phyloP scores from a whole-genome alignment of 2,888 invertebrate genomes.

The Eueremaeus valkanovi region DNA sequence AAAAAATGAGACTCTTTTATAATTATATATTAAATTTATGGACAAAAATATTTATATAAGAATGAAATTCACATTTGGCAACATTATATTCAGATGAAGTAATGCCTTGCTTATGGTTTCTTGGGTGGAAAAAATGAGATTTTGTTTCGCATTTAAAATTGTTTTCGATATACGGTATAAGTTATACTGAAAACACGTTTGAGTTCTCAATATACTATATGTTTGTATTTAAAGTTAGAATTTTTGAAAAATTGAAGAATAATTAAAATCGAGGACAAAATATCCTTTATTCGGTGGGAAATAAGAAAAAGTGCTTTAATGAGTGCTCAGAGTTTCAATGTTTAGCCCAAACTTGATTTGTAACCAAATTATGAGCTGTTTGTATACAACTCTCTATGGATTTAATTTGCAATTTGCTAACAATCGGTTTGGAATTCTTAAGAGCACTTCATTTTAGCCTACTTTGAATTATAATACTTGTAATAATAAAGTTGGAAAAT shows the following conservation, averaged over 20 bases:
- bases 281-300: background rate
- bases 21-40: background rate
- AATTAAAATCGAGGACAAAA: slow-evolving; percentile 37
- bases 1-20: background rate
- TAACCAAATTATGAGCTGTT: background rate
- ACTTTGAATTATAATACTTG: slow-evolving; percentile 12
- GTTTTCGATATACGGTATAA: too few species aligned
- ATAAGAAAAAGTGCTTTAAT: slow-evolving; percentile 26
- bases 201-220: background rate
- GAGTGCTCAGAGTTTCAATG: background rate
- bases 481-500: background rate
- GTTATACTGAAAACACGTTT: slow-evolving; percentile 22
- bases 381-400: background rate
- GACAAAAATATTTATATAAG: background rate
- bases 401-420: slow-evolving; percentile 11
- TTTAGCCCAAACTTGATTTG: slow-evolving; percentile 33
- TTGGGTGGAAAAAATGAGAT: slow-evolving; percentile 9
- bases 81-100: background rate
- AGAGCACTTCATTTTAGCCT: slow-evolving; percentile 18
- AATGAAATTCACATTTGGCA: background rate
- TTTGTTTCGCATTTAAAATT: background rate
- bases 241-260: background rate
- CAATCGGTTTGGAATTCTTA: slow-evolving; percentile 4
- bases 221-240: background rate
- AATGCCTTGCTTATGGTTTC: background rate